Conservation (phyloP, 2,888 invertebrate species). For the Conomelus anceps region DNA sequence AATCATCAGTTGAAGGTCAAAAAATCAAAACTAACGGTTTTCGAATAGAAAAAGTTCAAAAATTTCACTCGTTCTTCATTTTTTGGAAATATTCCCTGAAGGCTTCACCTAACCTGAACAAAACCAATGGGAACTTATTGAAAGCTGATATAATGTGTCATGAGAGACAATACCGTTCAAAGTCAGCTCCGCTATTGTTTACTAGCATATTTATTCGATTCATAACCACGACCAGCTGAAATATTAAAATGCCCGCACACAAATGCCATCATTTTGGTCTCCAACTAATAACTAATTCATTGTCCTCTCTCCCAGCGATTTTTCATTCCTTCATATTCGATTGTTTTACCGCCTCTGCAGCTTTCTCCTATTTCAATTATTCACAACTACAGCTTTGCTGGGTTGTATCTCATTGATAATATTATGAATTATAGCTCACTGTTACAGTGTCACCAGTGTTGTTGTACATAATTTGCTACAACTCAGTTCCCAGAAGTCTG, state of each 20-base stretch:
- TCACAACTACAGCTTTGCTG: neutral
- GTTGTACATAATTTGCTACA: neutral
- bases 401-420: neutral
- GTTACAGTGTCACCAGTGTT: neutral
- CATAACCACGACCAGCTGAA: neutral
- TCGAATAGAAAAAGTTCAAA: too few relatives aligned
- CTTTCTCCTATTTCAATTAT: neutral
- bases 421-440: neutral
- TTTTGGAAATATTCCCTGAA: too few relatives aligned
- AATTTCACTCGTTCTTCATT: too few relatives aligned
- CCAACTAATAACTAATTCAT: neutral
- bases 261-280: neutral
- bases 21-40: too few relatives aligned
- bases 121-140: too few relatives aligned
- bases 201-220: neutral
- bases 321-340: neutral
- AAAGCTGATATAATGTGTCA: too few relatives aligned
- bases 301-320: neutral
- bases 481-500: neutral
- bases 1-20: too few relatives aligned
- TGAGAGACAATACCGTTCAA: neutral
- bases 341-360: neutral
- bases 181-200: neutral
- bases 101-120: too few relatives aligned
- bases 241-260: neutral